Conservation (phyloP, 1,140 invertebrate genomes). For the Lamellibrachia luymesi region DNA sequence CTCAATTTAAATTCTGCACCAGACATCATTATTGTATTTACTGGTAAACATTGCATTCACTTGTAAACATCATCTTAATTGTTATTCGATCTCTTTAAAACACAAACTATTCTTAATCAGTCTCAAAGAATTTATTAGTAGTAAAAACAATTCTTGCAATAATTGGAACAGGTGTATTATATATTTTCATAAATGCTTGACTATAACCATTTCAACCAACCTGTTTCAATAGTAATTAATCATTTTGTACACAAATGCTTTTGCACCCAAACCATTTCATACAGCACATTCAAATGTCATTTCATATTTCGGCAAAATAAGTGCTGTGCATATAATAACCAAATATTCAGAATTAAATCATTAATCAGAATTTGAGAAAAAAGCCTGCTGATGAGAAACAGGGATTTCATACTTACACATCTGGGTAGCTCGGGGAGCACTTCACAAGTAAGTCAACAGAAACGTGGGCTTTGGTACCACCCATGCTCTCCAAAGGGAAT, state of each 20-base stretch:
- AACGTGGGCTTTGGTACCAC: constrained; percentile 63
- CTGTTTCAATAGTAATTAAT: background rate
- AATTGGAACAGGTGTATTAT: background rate
- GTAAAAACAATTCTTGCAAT: constrained; percentile 16
- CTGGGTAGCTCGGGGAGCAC: constrained; percentile 70
- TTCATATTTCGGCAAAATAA: background rate
- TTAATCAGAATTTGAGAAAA: background rate
- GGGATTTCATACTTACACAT: constrained; percentile 62
- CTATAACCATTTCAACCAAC: background rate
- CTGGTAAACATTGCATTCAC: background rate
- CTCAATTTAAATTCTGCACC: background rate
- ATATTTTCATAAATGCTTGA: background rate
- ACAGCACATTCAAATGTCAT: background rate
- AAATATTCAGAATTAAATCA: background rate
- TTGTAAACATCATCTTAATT: background rate
- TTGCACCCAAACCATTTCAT: background rate
- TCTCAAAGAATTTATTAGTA: background rate
- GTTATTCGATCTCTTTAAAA: background rate
- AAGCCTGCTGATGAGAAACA: background rate
- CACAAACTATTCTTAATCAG: background rate
- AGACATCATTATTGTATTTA: background rate
- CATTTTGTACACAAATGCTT: background rate
- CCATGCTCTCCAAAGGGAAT: constrained; percentile 68
- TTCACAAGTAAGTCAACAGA: constrained; percentile 69
- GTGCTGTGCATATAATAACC: background rate